These are phyloP conservation scores for Psophia crepitans DNA, from an alignment of 2,113 vertebrate species.

Conservation along the genomic window DNA sequence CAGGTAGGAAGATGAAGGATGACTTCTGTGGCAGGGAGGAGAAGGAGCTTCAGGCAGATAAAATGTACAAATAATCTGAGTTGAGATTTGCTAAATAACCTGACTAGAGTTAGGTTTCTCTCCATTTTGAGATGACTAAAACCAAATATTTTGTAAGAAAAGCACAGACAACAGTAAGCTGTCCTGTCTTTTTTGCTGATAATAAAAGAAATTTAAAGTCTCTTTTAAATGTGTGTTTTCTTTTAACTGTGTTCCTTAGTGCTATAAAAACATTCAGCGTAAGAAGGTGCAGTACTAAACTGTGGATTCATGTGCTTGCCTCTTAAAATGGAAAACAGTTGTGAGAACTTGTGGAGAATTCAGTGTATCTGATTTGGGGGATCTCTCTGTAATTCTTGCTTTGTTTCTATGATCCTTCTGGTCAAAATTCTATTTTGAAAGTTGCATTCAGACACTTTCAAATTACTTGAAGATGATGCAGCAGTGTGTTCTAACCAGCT, in stretches of 20 bases:
- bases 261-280: background rate
- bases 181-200: background rate
- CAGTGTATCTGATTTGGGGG: background rate
- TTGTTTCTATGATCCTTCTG: background rate
- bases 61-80: background rate
- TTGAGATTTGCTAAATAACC: background rate
- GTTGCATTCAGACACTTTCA: background rate
- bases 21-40: accelerated
- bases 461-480: background rate
- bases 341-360: background rate
- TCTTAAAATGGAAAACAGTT: background rate
- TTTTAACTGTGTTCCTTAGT: background rate
- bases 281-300: background rate
- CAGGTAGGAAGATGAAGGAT: background rate
- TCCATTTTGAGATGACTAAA: background rate
- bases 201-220: background rate
- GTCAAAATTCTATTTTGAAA: background rate
- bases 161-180: background rate
- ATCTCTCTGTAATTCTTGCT: background rate
- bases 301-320: background rate
- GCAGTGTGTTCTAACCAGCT: background rate
- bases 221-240: background rate
- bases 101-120: background rate
- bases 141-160: background rate
- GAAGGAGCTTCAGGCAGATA: background rate